Base-by-base conservation (phyloP, 2,888 invertebrate genomes). In the Apamea crenata region DNA sequence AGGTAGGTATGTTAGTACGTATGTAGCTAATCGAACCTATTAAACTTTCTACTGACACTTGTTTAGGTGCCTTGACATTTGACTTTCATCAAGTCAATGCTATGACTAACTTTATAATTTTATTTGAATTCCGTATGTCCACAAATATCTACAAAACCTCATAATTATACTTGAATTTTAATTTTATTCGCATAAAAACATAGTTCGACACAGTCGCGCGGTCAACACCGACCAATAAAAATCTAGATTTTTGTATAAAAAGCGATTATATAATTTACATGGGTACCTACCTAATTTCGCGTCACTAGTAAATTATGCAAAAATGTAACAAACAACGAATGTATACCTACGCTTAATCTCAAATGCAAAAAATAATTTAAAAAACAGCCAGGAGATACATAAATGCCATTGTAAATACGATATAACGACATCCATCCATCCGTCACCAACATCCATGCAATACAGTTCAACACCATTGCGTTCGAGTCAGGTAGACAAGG, bases 111-210 rank as follows among this genome's bases (percentile, higher is more conserved):
- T 75, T 66, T n/a, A 66, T n/a, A 66, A 66, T 66, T 53, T 56
- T 29, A 47, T 16, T 2, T 21, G 18, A 2, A 8, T 53, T 25
- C 40, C 18, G 18, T 25, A 47, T 72, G 8, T 7, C 44, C 21
- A 7, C 4, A 40, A 50, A 50, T 67, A 47, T 50, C 32, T 36
- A 67, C 18, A 69, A 77, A 78, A 71, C 78, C 44, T 53, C 78
- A 53, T 71, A 36, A 6, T 6, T 18, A 32, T 53, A 63, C 18
- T 59, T 32, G 1, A 56, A 56, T 32, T 29, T 47, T 18, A 68
- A 29, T 61, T 8, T 67, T 78, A 50, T 50, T 68, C 7, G 21
- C 40, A 25, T 21, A 16, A n/a, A 53, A 69, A 63, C 77, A 70
- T 78, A 78, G 8, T 40, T 32, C 40, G 50, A 16, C 70, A 50